Evolutionary conservation across 2,113 vertebrate genomes (phyloP), one percentile per base, ranked within the genome.

Genomic region (Craseonycteris thonglongyai): DNA sequence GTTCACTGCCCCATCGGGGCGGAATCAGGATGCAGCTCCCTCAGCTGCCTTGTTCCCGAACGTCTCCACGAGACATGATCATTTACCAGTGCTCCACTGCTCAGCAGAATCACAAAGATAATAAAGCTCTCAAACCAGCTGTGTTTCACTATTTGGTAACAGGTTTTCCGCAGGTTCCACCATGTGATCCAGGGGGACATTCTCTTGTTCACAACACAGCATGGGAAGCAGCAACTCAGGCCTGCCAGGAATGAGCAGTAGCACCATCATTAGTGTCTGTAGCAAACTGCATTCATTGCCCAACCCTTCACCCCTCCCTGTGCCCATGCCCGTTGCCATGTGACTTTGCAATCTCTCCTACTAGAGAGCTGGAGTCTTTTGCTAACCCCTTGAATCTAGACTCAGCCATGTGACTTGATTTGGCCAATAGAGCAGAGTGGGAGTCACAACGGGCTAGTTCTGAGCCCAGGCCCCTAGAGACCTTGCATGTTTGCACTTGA

Each of bases 91-190:
- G 99, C 98, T 66, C 98, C 99, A 0, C 99, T 99, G 99, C 99
- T 99, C 95, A 99, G 97, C 33, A 99, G 98, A 97, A 99, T 99
- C 98, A 99, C 98, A 98, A 99, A 99, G 98, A 99, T 99, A 96
- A 99, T 99, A 97, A 99, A 99, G 94, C 98, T 98, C 98, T 99
- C 99, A 94, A 99, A 99, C 98, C 99, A 99, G 94, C 98, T 99
- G 95, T 99, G 99, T 58, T 99, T 99, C 66, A 99, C 99, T 5
- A 99, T 99, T 98, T 98, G 99, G 98, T 98, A 99, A 95, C 99
- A 99, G 59, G 99, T 99, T 98, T 99, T 99, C 96, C 99, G 98
- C 58, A 99, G 95, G 7, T 98, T 98, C 99, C 99, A 99, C 99
- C 99, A 99, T 38, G 80, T 83, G 87, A 95, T 97, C 21, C 99